A percentile compares a stretch with the other conserved stretches of the same genome.
phyloP scores from a whole-genome alignment of 2,888 invertebrate genomes.

The Limnephilus auricula region DNA sequence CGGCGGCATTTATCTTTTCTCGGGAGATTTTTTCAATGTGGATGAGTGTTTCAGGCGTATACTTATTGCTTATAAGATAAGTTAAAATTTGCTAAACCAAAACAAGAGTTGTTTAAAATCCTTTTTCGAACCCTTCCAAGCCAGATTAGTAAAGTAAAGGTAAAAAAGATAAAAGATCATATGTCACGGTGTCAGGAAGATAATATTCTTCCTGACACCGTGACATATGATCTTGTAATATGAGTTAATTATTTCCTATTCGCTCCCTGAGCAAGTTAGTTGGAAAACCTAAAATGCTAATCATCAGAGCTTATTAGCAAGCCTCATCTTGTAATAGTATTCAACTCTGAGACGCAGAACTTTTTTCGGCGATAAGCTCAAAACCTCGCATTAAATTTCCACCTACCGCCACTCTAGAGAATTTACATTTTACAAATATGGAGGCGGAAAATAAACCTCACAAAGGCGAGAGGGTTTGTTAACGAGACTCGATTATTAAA shows the following conservation, averaged over 20 bases:
- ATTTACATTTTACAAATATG: conserved; percentile 41
- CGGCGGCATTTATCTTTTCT: too few relatives aligned
- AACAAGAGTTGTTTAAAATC: background rate
- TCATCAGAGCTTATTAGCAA: background rate
- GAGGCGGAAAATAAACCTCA: conserved; percentile 31
- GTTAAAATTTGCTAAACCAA: background rate
- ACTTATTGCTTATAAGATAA: too few relatives aligned
- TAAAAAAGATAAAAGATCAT: background rate
- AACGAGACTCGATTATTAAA: conserved; percentile 59
- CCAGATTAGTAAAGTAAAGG: background rate
- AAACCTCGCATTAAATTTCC: conserved; percentile 42
- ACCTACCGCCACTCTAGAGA: conserved; percentile 5
- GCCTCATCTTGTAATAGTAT: background rate
- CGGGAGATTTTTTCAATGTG: too few relatives aligned
- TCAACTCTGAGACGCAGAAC: background rate
- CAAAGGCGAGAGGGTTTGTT: conserved; percentile 29
- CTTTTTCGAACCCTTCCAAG: background rate
- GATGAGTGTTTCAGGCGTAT: too few relatives aligned
- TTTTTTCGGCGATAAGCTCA: conserved; percentile 8
- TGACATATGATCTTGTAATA: too few relatives aligned
- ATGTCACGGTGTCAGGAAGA: background rate
- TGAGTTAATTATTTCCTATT: background rate
- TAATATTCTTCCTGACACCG: too few relatives aligned
- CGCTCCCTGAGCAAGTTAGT: background rate
- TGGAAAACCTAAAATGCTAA: background rate